These are phyloP conservation scores for Nibea coibor DNA, from an alignment of 2,113 vertebrate species.

Conservation along the genomic window DNA sequence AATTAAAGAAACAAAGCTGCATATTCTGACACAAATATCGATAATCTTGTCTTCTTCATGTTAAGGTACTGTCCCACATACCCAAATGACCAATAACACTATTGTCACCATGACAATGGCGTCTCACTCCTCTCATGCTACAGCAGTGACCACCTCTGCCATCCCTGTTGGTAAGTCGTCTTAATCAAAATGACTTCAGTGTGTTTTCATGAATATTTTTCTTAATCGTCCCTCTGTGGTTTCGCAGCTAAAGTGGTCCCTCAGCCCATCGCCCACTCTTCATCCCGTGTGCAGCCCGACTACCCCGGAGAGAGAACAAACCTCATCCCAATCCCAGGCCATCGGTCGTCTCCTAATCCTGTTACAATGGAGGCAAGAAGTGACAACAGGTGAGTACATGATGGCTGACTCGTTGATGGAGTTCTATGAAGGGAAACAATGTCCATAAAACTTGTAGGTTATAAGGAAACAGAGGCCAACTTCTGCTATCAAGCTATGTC, in stretches of 20 bases:
- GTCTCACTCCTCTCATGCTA: constrained; percentile 97
- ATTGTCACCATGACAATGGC: constrained; percentile 98
- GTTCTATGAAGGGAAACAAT: background rate
- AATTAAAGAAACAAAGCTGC: background rate
- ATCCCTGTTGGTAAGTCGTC: constrained; percentile 94
- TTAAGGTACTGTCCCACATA: constrained; percentile 92
- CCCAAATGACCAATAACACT: constrained; percentile 92
- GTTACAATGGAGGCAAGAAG: constrained; percentile 96
- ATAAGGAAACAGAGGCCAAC: background rate
- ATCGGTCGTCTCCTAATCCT: constrained; percentile 95
- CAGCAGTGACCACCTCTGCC: constrained; percentile 94
- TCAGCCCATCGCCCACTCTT: constrained; percentile 95
- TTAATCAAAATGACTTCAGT: background rate
- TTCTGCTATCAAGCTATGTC: background rate
- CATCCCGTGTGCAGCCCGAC: constrained; percentile 95
- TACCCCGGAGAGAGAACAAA: constrained; percentile 93
- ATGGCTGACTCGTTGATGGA: background rate
- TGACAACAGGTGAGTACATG: constrained; percentile 89
- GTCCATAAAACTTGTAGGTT: background rate
- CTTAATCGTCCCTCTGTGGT: background rate
- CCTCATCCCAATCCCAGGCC: constrained; percentile 94
- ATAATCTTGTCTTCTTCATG: background rate
- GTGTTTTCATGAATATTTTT: background rate
- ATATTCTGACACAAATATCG: background rate
- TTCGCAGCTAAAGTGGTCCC: constrained; percentile 96